Evolutionary conservation across 2,797 vertebrate species (phyloP), one percentile per base, ranked within the genome.

Genomic region (Pipistrellus pygmaeus): DNA sequence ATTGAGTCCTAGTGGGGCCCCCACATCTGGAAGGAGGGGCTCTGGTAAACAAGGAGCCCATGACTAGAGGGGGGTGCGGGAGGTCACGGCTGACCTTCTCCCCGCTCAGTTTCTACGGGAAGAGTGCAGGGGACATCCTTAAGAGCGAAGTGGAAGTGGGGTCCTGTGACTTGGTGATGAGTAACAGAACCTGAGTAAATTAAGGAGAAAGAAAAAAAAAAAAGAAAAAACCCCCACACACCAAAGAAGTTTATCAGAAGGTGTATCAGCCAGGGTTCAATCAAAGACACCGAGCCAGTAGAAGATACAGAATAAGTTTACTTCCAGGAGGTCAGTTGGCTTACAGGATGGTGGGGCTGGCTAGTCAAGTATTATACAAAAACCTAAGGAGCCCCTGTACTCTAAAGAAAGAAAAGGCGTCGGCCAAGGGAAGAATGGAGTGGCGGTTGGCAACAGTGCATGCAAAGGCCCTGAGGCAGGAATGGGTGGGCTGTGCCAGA

Each of bases 401-500:
- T 76, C 21, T 48, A 44, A 81, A 85, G 48, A 88, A 66, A 60
- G 64, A 68, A 44, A 64, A 35, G 38, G 30, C 10, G 30, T 15
- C 35, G n/a, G 69, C 51, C 25, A 38, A 73, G 30, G 35, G 46
- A 60, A 66, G 46, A 60, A 41, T 25, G 35, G 27, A 57, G 15
- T 14, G 3, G 8, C 4, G 4, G 48, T 18, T 23, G n/a, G 51
- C 51, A 90, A 75, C 3, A 32, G 80, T 35, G 0, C 6, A 23
- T 51, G 1, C 60, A 27, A 95, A 95, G 93, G 75, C n/a, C 94
- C 94, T 62, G 81, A 44, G 80, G 84, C 84, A 62, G 80, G 81
- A 68, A 38, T 3, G 20, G 35, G 73, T 10, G 11, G 38, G 7
- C 46, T 20, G 0, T 6, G 38, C 69, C 44, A 23, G 64, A 73